Conservation (phyloP, 2,888 invertebrate genomes). For the Drosophila greeni region DNA sequence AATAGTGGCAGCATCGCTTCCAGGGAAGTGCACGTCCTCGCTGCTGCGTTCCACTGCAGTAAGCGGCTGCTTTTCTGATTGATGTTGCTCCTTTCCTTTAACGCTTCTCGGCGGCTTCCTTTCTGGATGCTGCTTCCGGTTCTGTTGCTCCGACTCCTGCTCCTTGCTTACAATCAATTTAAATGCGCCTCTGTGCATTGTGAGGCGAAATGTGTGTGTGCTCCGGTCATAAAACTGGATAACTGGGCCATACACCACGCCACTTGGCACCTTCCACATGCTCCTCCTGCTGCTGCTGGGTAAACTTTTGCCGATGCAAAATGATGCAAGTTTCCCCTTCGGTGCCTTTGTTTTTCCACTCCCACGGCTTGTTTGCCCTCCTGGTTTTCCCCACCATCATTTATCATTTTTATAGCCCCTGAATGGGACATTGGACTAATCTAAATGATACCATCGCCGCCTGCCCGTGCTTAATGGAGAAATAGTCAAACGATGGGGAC, state of each 20-base stretch:
- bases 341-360: constrained; percentile 27
- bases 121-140: constrained; percentile 36
- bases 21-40: constrained; percentile 11
- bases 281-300: constrained; percentile 29
- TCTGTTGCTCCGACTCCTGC: constrained; percentile 6
- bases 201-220: constrained; percentile 45
- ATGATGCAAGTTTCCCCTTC: constrained; percentile 52
- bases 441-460: constrained; percentile 58
- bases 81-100: constrained; percentile 48
- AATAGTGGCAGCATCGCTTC: constrained; percentile 35
- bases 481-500: constrained; percentile 52
- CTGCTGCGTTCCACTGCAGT: constrained; percentile 23
- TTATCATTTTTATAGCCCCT: constrained; percentile 58
- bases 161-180: constrained; percentile 67
- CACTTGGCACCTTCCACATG: constrained; percentile 19
- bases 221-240: constrained; percentile 61
- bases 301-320: constrained; percentile 49
- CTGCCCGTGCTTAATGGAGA: constrained; percentile 27
- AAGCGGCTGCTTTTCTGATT: constrained; percentile 31
- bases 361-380: constrained; percentile 50
- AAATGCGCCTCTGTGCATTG: constrained; percentile 72
- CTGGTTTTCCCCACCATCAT: constrained; percentile 24
- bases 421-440: constrained; percentile 53
- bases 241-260: constrained; percentile 50
- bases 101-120: constrained; percentile 56